phyloP scores from a whole-genome alignment of 2,888 invertebrate genomes.

The Therioaphis trifolii region DNA sequence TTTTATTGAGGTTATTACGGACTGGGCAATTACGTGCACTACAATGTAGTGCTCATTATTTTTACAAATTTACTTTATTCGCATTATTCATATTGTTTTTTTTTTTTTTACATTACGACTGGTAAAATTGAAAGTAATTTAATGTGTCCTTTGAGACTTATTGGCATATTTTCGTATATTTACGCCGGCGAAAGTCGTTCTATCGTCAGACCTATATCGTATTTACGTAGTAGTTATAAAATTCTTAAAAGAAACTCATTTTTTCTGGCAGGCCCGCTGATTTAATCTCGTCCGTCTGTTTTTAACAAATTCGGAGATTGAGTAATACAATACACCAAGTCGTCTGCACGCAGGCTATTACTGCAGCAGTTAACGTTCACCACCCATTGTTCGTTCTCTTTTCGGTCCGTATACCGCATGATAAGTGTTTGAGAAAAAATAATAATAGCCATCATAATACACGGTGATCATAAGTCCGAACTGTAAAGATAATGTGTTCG shows the following conservation, averaged over 20 bases:
- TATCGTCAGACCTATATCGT: neutral
- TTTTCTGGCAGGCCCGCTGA: neutral
- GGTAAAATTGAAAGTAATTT: neutral
- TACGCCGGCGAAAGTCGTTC: neutral
- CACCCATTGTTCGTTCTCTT: too few relatives aligned
- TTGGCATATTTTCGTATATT: neutral
- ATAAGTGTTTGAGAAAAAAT: too few relatives aligned
- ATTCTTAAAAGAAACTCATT: neutral
- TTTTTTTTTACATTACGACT: neutral
- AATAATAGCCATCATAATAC: too few relatives aligned
- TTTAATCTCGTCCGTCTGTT: slow-evolving; percentile 8
- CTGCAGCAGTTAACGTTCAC: too few relatives aligned
- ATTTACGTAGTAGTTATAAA: neutral
- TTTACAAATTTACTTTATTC: too few relatives aligned
- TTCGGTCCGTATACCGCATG: too few relatives aligned
- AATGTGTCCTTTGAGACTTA: neutral
- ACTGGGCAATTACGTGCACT: neutral
- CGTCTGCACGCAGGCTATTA: too few relatives aligned
- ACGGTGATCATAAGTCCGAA: too few relatives aligned
- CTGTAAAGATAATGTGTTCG: too few relatives aligned
- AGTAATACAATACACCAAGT: neutral
- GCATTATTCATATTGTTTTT: neutral
- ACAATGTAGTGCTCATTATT: neutral
- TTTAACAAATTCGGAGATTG: neutral
- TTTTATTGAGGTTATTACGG: slow-evolving; percentile 11